phyloP scores from a whole-genome alignment of 2,113 vertebrate species.

The Gambusia affinis region DNA sequence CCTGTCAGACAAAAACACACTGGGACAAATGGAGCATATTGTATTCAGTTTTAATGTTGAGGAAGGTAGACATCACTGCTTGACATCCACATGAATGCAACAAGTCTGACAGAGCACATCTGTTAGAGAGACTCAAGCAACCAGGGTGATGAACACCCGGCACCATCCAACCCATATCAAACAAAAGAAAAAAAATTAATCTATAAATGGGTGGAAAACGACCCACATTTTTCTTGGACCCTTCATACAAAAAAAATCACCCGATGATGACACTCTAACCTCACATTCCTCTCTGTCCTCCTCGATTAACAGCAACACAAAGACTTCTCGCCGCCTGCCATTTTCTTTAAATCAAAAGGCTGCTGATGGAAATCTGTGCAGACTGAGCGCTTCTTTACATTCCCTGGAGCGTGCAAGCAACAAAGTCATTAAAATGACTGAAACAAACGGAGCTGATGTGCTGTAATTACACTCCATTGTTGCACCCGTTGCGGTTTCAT shows the following conservation, averaged over 20 bases:
- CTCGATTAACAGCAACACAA: slow-evolving; percentile 51
- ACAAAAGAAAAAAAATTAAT: not conserved
- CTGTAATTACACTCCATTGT: slow-evolving; percentile 67
- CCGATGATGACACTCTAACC: slow-evolving; percentile 39
- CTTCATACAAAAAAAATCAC: not conserved
- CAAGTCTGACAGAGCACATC: not conserved
- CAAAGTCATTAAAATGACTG: slow-evolving; percentile 60
- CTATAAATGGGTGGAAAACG: not conserved
- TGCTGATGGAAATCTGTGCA: slow-evolving; percentile 48
- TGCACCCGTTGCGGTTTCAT: slow-evolving; percentile 36
- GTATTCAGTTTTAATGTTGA: not conserved
- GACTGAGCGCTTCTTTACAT: slow-evolving; percentile 63
- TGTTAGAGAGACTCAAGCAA: not conserved
- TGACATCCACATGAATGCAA: not conserved
- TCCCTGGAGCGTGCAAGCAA: slow-evolving; percentile 63
- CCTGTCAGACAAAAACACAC: not conserved
- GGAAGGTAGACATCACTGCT: slow-evolving; percentile 1
- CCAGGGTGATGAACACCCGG: slow-evolving; percentile 7
- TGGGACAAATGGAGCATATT: not conserved
- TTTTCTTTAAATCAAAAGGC: slow-evolving; percentile 61
- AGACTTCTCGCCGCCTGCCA: slow-evolving; percentile 36
- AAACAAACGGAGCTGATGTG: slow-evolving; percentile 54
- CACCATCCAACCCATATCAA: slow-evolving; percentile 12
- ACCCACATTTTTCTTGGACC: slow-evolving; percentile 3
- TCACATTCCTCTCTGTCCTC: slow-evolving; percentile 61